These are phyloP conservation scores for Cancer borealis DNA, from an alignment of 2,888 invertebrate species.

Conservation along the genomic window DNA sequence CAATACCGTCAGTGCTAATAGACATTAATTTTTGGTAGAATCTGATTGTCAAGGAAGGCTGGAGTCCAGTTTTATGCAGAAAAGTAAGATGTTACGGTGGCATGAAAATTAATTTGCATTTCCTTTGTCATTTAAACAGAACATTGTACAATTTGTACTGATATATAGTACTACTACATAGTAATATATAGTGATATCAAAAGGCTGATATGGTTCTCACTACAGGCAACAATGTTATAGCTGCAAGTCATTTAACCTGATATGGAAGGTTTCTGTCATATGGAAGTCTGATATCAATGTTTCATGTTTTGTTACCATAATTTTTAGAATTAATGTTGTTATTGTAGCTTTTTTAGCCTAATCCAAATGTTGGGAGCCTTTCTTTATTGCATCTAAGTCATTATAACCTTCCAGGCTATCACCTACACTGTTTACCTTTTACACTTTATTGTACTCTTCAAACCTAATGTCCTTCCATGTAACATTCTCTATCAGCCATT, in stretches of 20 bases:
- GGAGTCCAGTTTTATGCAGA: neutral
- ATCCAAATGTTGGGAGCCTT: neutral
- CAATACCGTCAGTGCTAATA: neutral
- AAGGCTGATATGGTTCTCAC: neutral
- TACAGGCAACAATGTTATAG: neutral
- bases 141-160: neutral
- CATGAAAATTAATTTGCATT: neutral
- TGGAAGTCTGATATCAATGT: neutral
- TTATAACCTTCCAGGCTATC: neutral
- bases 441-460: neutral
- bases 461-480: neutral
- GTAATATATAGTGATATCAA: neutral
- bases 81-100: neutral
- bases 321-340: neutral
- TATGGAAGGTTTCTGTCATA: neutral
- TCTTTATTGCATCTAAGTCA: neutral
- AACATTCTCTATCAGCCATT: neutral
- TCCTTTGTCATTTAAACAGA: neutral
- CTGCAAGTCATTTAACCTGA: neutral
- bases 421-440: neutral
- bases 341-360: neutral
- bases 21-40: neutral
- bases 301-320: neutral
- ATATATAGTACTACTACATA: neutral
- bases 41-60: neutral